Percentiles rank a stretch among this genome's conserved stretches.
phyloP scores from a whole-genome alignment of 2,113 vertebrate genomes.

The Chroicocephalus ridibundus region DNA sequence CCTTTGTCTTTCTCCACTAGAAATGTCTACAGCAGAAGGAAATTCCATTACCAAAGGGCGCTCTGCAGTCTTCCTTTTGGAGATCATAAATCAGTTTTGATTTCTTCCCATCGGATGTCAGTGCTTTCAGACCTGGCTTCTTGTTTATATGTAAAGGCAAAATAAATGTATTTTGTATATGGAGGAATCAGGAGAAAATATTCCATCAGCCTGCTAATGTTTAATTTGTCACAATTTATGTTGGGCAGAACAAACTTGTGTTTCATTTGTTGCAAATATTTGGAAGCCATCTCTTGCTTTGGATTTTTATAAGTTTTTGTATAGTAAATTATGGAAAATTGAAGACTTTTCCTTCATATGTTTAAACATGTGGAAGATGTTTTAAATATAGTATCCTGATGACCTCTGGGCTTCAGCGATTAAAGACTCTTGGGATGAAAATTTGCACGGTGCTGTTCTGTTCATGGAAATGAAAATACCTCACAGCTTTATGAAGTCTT shows the following conservation, averaged over 20 bases:
- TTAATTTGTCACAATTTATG: neutral
- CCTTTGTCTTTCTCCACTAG: constrained; percentile 41
- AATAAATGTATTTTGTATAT: neutral
- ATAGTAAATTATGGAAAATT: neutral
- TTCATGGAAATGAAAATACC: neutral
- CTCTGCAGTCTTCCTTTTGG: constrained; percentile 84
- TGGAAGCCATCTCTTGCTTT: neutral
- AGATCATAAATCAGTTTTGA: constrained; percentile 64
- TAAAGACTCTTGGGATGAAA: neutral
- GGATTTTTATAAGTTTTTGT: neutral
- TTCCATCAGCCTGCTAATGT: neutral
- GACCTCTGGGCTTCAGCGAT: neutral
- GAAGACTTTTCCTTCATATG: neutral
- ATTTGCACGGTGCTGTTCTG: neutral
- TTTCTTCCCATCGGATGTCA: neutral
- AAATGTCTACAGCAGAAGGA: constrained; percentile 69
- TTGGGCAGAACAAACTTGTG: neutral
- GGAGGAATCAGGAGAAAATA: neutral
- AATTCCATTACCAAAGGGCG: constrained; percentile 84
- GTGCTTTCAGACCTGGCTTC: neutral
- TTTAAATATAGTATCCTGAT: neutral
- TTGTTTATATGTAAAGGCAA: neutral
- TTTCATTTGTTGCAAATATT: neutral
- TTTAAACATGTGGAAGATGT: neutral
- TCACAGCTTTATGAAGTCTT: neutral